These are phyloP conservation scores for Falco novaeseelandiae DNA, from an alignment of 2,797 vertebrate species.

Conservation along the genomic window DNA sequence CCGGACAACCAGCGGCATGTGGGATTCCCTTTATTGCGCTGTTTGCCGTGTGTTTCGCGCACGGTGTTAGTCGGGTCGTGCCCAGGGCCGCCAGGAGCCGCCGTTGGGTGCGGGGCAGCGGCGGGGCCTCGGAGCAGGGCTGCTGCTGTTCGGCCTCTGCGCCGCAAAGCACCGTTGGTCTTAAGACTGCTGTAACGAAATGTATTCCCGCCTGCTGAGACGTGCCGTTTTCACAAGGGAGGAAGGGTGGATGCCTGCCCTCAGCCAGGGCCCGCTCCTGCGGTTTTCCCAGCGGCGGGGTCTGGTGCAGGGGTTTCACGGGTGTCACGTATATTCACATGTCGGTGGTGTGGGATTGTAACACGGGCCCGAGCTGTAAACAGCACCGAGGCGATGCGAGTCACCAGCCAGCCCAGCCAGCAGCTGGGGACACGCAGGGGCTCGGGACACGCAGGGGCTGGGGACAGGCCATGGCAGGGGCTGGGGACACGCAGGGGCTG, in stretches of 20 bases:
- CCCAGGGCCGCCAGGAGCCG: neutral
- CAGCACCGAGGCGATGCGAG: too few relatives aligned
- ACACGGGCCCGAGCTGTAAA: too few relatives aligned
- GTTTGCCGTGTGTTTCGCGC: neutral
- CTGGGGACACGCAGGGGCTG: too few relatives aligned
- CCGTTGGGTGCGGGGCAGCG: too few relatives aligned
- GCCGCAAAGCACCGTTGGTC: neutral
- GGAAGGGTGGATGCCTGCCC: too few relatives aligned
- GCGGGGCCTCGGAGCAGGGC: neutral
- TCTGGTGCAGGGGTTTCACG: neutral
- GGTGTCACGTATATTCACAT: fast-evolving
- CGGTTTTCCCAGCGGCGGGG: neutral
- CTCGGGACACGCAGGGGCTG: too few relatives aligned
- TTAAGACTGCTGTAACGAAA: neutral
- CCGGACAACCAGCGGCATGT: fast-evolving
- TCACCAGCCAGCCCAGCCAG: too few relatives aligned
- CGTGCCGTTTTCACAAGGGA: neutral
- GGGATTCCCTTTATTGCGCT: neutral
- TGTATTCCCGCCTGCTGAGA: neutral
- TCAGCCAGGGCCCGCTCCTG: too few relatives aligned
- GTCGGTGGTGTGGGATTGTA: too few relatives aligned
- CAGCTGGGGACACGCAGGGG: too few relatives aligned
- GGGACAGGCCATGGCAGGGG: too few relatives aligned
- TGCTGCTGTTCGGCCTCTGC: neutral
- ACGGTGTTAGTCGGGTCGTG: fast-evolving